These are phyloP conservation scores for Bubo bubo DNA, from an alignment of 2,113 vertebrate species.

Conservation along the genomic window DNA sequence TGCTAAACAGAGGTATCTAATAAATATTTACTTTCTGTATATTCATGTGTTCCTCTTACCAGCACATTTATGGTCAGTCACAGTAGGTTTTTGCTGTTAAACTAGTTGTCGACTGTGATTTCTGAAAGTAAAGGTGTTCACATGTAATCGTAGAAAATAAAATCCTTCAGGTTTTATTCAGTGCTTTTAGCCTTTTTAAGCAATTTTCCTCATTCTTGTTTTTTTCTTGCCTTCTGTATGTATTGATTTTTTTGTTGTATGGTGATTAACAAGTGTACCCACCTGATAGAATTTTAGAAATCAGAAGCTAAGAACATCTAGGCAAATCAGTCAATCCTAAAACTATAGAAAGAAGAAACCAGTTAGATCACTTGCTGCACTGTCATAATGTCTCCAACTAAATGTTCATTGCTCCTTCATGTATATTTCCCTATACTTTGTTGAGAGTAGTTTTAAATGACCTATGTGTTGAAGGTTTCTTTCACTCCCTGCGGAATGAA, in stretches of 20 bases:
- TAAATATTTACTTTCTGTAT: slow-evolving; percentile 30
- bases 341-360: neutral
- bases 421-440: neutral
- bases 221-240: neutral
- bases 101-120: neutral
- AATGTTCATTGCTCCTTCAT: neutral
- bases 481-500: neutral
- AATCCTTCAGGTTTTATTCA: neutral
- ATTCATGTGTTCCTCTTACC: neutral
- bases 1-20: slow-evolving; percentile 22
- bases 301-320: neutral
- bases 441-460: neutral
- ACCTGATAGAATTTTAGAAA: neutral
- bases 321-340: neutral
- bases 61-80: neutral
- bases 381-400: neutral
- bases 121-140: neutral
- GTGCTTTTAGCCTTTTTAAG: neutral
- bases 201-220: neutral
- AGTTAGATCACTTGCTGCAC: neutral
- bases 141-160: neutral
- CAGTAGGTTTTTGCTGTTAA: slow-evolving; percentile 14
- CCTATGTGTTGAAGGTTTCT: neutral
- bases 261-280: neutral
- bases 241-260: neutral